Evolutionary conservation across 1,140 invertebrate genomes (phyloP).

Genomic region (Drosophila sulfurigaster): DNA sequence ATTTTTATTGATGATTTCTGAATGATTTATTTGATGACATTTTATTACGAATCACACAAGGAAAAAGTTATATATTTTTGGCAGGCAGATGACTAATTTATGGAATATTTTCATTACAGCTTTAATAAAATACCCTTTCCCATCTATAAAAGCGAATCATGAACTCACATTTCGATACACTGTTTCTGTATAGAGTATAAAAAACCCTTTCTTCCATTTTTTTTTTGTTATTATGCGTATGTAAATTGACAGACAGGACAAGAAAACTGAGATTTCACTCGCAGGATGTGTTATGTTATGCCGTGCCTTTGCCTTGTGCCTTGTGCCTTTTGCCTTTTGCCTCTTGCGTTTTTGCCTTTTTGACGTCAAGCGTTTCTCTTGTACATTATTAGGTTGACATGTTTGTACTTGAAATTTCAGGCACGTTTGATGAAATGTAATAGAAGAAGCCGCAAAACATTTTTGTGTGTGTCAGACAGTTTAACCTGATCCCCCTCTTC

Average conservation of each 20-base stretch:
- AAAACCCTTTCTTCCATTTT: neutral
- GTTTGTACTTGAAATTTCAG: slow-evolving; percentile 66
- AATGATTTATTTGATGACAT: too few species aligned
- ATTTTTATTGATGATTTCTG: too few species aligned
- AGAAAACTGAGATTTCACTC: slow-evolving; percentile 37
- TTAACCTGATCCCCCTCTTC: slow-evolving; percentile 5
- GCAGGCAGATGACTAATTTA: too few species aligned
- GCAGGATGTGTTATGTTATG: slow-evolving; percentile 16
- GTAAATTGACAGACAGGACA: slow-evolving; percentile 30
- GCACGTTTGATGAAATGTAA: slow-evolving; percentile 74
- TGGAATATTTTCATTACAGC: too few species aligned
- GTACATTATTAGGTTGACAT: slow-evolving; percentile 73
- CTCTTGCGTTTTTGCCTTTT: slow-evolving; percentile 46
- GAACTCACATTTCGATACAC: neutral
- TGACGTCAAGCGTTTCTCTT: slow-evolving; percentile 64
- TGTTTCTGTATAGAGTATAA: neutral
- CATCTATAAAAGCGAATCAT: neutral
- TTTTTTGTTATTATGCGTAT: slow-evolving; percentile 25
- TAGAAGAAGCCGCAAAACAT: slow-evolving; percentile 61
- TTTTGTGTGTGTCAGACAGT: slow-evolving; percentile 42
- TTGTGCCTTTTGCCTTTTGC: slow-evolving; percentile 8
- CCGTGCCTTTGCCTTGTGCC: neutral
- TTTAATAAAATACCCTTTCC: too few species aligned
- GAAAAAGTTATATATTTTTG: too few species aligned
- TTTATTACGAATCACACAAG: too few species aligned